phyloP scores from a whole-genome alignment of 2,888 invertebrate genomes.

The Polyommatus icarus region DNA sequence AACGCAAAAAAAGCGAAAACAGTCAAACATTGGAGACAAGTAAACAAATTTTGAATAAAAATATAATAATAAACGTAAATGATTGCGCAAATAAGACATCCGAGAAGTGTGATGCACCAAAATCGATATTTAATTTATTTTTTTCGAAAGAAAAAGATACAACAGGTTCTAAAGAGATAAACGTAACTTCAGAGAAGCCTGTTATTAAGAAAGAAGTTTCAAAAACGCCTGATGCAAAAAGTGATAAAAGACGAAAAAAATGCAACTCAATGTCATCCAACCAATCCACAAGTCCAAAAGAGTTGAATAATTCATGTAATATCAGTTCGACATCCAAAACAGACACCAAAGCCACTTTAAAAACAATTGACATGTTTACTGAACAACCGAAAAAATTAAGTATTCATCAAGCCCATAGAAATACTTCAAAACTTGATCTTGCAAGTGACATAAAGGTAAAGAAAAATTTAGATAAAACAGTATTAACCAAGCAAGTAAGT shows the following conservation, averaged over 20 bases:
- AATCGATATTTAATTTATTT: slow-evolving; percentile 54
- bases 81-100: slow-evolving; percentile 49
- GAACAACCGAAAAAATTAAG: slow-evolving; percentile 58
- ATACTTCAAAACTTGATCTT: slow-evolving; percentile 50
- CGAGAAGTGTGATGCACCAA: slow-evolving; percentile 53
- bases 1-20: slow-evolving; percentile 67
- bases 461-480: slow-evolving; percentile 47
- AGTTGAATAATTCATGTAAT: slow-evolving; percentile 46
- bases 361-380: slow-evolving; percentile 67
- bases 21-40: slow-evolving; percentile 44
- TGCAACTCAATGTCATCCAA: slow-evolving; percentile 53
- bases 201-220: slow-evolving; percentile 64
- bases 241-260: slow-evolving; percentile 50
- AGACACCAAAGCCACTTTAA: slow-evolving; percentile 61
- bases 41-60: slow-evolving; percentile 51
- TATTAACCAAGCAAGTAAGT: slow-evolving; percentile 41
- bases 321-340: slow-evolving; percentile 50
- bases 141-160: slow-evolving; percentile 50
- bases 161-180: slow-evolving; percentile 47
- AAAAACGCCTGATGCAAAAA: slow-evolving; percentile 51
- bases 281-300: slow-evolving; percentile 62
- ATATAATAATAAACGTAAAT: slow-evolving; percentile 48
- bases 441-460: slow-evolving; percentile 47
- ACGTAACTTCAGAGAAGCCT: slow-evolving; percentile 62
- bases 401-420: slow-evolving; percentile 60